Base-by-base conservation (phyloP, 2,888 invertebrate genomes). In the Agriotes lineatus region DNA sequence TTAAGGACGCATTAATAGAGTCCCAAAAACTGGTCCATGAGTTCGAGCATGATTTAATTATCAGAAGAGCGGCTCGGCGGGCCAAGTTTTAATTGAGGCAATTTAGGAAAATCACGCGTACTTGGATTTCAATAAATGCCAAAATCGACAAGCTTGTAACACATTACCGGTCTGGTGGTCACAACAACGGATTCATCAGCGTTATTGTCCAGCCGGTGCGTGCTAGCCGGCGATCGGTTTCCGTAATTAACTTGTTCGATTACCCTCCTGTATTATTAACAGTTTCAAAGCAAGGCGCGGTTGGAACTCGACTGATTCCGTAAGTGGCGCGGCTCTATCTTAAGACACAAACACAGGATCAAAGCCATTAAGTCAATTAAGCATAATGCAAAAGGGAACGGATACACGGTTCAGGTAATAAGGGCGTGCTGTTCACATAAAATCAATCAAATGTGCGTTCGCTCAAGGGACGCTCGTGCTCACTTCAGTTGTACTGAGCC, bases 51-150 rank as follows among this genome's bases (percentile, higher is more conserved):
- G 44, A 60, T 60, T 54, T 52, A 67, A 60, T 60, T 56, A 54
- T 33, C 16, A 60, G 54, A 30, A 56, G 44, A 45, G 19, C 42
- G 42, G 25, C 7, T 25, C 52, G 25, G 45, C 45, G 16, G 60
- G 42, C 35, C 25, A 72, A 70, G 66, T 69, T 70, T 66, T 69
- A 72, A 72, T 70, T 66, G 68, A 54, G 35, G 65, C 67, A 72
- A 72, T 72, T 72, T 70, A 61, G 67, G 66, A 72, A 72, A 70
- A 69, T 67, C 57, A 61, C 56, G 65, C 58, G 67, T 71, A 69
- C 69, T 65, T 67, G 61, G 68, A 67, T 71, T 69, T 69, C 71
- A 70, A 70, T 72, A 67, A 69, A 69, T 67, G 65, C 48, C 64
- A 54, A 69, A 63, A 69, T 61, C 54, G 61, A 69, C 63, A 70